These are phyloP conservation scores for Proteles cristata DNA, from an alignment of 2,113 vertebrate species.

Conservation along the genomic window DNA sequence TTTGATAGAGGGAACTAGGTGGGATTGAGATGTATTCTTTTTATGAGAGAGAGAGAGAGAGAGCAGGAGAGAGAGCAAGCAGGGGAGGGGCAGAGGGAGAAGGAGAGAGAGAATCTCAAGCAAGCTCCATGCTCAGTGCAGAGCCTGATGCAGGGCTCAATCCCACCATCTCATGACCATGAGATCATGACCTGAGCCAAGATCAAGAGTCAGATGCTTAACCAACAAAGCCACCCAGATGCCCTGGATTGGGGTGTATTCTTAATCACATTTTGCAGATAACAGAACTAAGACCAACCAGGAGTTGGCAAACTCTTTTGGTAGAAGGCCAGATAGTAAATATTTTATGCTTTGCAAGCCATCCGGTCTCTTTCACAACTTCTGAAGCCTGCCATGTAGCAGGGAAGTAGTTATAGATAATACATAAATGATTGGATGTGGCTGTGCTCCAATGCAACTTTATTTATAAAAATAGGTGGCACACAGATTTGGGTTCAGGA, in stretches of 20 bases:
- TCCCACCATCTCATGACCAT: too few relatives aligned
- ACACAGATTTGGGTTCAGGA: neutral
- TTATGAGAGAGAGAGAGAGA: too few relatives aligned
- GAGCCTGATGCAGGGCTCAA: too few relatives aligned
- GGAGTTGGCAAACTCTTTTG: neutral
- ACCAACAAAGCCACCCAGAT: too few relatives aligned
- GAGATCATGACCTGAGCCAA: too few relatives aligned
- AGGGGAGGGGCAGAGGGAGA: too few relatives aligned
- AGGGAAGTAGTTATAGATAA: neutral
- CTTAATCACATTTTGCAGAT: neutral
- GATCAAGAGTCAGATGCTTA: too few relatives aligned
- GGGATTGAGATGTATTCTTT: neutral
- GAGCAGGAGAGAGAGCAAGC: too few relatives aligned
- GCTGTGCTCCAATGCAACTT: neutral
- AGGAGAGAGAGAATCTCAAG: too few relatives aligned
- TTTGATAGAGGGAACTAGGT: neutral
- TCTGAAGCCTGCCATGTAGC: neutral
- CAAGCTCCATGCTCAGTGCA: too few relatives aligned
- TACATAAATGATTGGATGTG: neutral
- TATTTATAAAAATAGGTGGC: constrained; percentile 4
- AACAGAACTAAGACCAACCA: neutral
- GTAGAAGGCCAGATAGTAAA: neutral
- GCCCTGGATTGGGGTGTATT: neutral
- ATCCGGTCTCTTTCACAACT: neutral
- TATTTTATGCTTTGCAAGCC: neutral